These are phyloP conservation scores for Odocoileus hemionus DNA, from an alignment of 2,113 vertebrate genomes.

Conservation along the genomic window DNA sequence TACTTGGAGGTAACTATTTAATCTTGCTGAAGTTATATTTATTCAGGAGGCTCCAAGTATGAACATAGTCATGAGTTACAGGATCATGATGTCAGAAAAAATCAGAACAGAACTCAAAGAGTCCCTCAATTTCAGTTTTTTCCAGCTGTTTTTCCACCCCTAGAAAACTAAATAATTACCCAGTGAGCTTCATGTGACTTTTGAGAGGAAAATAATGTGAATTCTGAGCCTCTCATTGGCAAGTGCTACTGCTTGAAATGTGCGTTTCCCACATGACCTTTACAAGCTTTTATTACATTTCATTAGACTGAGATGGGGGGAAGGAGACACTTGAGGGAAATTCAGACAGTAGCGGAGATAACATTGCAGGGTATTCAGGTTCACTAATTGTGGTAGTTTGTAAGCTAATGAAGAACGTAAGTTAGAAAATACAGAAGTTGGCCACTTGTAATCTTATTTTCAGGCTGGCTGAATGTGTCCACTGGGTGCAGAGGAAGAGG, in stretches of 20 bases:
- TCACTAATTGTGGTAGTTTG: constrained; percentile 10
- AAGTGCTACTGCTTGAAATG: not conserved
- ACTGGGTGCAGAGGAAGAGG: not conserved
- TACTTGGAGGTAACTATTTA: not conserved
- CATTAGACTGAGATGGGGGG: not conserved
- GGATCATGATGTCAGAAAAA: not conserved
- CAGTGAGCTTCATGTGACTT: not conserved
- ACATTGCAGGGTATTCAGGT: not conserved
- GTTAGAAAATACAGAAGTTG: not conserved
- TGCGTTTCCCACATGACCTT: not conserved
- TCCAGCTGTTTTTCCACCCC: not conserved
- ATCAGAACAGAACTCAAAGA: not conserved
- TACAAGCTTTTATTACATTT: constrained; percentile 27
- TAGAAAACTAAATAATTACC: not conserved
- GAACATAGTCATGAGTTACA: not conserved
- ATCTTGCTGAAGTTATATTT: not conserved
- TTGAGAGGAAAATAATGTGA: not conserved
- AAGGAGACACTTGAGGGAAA: not conserved
- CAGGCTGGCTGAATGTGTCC: not conserved
- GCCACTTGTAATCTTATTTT: not conserved
- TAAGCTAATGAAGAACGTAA: not conserved
- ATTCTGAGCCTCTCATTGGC: not conserved
- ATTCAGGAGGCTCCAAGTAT: not conserved
- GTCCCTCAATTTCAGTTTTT: not conserved
- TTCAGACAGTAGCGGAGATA: not conserved